A percentile compares a stretch with the other conserved stretches of the same genome.
Conservation (phyloP, 2,797 vertebrate species). For the Eremophila alpestris region DNA sequence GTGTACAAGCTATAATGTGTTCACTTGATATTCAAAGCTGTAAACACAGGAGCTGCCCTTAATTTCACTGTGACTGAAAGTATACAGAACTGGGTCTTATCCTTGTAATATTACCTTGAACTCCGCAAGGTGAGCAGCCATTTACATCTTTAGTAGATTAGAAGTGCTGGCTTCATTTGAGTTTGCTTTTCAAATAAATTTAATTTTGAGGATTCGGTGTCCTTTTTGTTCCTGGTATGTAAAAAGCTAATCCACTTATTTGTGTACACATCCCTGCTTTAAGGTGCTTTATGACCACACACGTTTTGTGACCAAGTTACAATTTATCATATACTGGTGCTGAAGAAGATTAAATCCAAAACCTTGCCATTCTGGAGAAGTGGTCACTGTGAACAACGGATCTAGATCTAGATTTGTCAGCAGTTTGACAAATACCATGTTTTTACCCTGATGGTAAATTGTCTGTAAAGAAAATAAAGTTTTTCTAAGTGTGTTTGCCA, state of each 20-base stretch:
- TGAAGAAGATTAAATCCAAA: neutral
- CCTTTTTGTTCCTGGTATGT: neutral
- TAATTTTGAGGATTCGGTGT: conserved; percentile 6
- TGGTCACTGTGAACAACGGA: neutral
- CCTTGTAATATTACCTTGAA: conserved; percentile 3
- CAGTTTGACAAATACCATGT: neutral
- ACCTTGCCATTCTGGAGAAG: neutral
- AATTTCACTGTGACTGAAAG: neutral
- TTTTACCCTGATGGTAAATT: neutral
- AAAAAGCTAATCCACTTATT: conserved; percentile 54
- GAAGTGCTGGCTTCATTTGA: neutral
- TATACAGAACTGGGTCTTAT: neutral
- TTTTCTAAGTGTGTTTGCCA: neutral
- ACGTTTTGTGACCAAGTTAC: neutral
- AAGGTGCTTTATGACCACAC: neutral
- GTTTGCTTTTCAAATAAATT: conserved; percentile 26
- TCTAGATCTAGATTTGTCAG: neutral
- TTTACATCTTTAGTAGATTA: conserved; percentile 33
- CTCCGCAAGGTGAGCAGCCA: neutral
- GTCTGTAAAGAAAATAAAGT: neutral
- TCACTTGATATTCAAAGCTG: neutral
- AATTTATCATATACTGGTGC: neutral
- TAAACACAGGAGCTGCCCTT: neutral
- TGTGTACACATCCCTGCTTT: neutral
- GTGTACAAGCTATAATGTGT: neutral